These are phyloP conservation scores for Scelioninae gen. 1 DNA, from an alignment of 2,888 invertebrate genomes.

Conservation along the genomic window DNA sequence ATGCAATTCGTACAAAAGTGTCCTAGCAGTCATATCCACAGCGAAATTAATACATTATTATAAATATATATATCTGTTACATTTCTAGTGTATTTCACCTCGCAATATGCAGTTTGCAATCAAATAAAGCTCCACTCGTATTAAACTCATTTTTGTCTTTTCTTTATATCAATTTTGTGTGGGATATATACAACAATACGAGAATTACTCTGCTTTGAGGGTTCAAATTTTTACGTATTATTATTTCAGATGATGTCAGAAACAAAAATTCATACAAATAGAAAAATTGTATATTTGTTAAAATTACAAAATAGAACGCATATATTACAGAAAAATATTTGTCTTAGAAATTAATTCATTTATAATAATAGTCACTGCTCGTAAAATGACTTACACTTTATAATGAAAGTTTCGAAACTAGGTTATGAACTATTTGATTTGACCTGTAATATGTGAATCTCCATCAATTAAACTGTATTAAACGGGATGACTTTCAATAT, in stretches of 20 bases:
- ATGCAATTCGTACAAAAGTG: constrained; percentile 48
- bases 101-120: not conserved
- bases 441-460: constrained; percentile 16
- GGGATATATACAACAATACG: not conserved
- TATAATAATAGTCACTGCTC: not conserved
- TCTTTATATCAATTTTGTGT: not conserved
- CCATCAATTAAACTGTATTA: constrained; percentile 24
- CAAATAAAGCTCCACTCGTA: not conserved
- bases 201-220: not conserved
- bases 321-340: not conserved
- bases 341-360: not conserved
- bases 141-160: not conserved
- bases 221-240: too few species aligned
- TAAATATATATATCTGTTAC: constrained; percentile 31
- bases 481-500: constrained; percentile 37
- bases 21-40: constrained; percentile 3
- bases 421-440: constrained; percentile 15
- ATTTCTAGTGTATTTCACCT: constrained; percentile 1
- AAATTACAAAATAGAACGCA: not conserved
- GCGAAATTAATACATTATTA: constrained; percentile 56
- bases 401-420: constrained; percentile 17
- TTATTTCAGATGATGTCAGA: too few species aligned
- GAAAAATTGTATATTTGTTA: not conserved
- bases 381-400: not conserved
- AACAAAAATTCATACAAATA: too few species aligned